Base-by-base conservation (phyloP, 2,797 vertebrate genomes). In the Falco novaeseelandiae region DNA sequence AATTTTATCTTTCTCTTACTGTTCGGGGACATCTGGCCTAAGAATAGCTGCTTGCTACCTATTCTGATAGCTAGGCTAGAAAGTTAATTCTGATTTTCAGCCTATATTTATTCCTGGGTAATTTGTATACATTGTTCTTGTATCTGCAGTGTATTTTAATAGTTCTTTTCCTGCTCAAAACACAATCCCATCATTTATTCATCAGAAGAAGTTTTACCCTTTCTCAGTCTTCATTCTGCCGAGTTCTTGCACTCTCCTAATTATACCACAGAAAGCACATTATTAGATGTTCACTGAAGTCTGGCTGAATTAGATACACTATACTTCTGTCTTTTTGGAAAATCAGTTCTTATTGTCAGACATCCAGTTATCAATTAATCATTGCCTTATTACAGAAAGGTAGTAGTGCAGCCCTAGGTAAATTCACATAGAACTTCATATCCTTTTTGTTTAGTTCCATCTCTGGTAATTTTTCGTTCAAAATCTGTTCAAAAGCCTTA, bases 401-500 rank as follows among this genome's bases (percentile, higher is more conserved):
- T 49, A n/a, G 14, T 27, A 58, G 25, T 40, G 14, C 36, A 76
- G 59, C 44, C 49, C 21, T 51, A 42, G 7, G 34, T 38, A 70
- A 79, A 55, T 57, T 80, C 46, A 62, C 19, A 44, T 10, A 72
- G 58, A 72, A 44, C 38, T 78, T 83, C 26, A 71, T 27, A 29
- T 23, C 2, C 4, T 48, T 86, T 69, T 44, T 38, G 2, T 32
- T 83, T 76, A 67, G 12, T 21, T 69, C 40, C 65, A 61, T 42
- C 22, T 76, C 58, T 59, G 40, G 8, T 49, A 4, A 4, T 73
- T 76, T 92, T 83, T 6, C 18, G 72, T 80, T n/a, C 15, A 83
- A 86, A 83, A 80, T 63, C 19, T 88, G 40, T 46, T 90, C 63
- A 65, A 62, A 79, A 92, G 27, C 6, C 27, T 61, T 80, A 80